phyloP scores from a whole-genome alignment of 2,797 vertebrate species.

The Bradypus variegatus region DNA sequence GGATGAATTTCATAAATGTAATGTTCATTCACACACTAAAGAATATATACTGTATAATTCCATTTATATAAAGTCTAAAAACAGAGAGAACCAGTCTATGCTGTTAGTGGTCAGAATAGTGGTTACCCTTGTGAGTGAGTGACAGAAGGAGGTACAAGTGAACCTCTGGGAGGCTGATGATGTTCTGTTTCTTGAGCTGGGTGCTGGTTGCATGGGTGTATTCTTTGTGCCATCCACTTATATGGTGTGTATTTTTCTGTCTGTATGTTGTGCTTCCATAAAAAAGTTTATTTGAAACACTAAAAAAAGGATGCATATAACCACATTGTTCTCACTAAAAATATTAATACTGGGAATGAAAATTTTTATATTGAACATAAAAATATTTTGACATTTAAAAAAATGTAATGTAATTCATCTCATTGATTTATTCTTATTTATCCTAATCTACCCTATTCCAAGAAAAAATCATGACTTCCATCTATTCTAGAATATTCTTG shows the following conservation, averaged over 20 bases:
- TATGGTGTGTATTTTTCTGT: not conserved
- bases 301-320: not conserved
- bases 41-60: not conserved
- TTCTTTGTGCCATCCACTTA: not conserved
- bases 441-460: too few species aligned
- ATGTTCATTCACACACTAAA: not conserved
- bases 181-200: not conserved
- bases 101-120: not conserved
- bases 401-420: too few species aligned
- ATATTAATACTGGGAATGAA: not conserved
- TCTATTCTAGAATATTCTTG: too few species aligned
- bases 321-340: not conserved
- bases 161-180: too few species aligned
- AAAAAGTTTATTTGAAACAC: not conserved
- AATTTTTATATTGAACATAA: not conserved
- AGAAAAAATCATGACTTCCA: too few species aligned
- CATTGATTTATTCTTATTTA: too few species aligned
- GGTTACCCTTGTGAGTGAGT: not conserved
- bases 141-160: not conserved
- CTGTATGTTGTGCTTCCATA: not conserved
- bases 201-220: not conserved
- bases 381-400: conserved; percentile 1
- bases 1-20: not conserved
- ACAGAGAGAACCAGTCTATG: not conserved
- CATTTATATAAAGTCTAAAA: not conserved